phyloP scores from a whole-genome alignment of 2,888 invertebrate genomes.

The Chorisops tibialis region DNA sequence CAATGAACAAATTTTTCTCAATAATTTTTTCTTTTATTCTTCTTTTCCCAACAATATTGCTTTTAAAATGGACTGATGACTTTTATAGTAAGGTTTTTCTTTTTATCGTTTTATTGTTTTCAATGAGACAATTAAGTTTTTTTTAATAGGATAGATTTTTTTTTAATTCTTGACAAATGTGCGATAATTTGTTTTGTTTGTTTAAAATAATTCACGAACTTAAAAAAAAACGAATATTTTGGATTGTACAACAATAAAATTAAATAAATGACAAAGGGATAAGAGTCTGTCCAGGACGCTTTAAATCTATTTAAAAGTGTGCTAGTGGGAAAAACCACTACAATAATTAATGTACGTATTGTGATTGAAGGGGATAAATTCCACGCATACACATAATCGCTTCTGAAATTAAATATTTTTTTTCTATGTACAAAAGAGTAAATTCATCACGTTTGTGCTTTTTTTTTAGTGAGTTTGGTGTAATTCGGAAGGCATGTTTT shows the following conservation, averaged over 20 bases:
- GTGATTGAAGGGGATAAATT: too few relatives aligned
- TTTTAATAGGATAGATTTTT: background rate
- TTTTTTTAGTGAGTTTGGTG: constrained; percentile 10
- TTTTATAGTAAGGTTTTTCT: background rate
- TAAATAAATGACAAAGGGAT: too few relatives aligned
- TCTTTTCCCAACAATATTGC: background rate
- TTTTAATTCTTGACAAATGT: background rate
- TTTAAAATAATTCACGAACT: background rate
- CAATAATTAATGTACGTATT: background rate
- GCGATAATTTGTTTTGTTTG: background rate
- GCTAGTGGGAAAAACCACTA: background rate
- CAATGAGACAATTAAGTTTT: background rate
- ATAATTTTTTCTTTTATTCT: background rate
- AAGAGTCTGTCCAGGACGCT: background rate
- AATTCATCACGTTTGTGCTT: constrained; percentile 13
- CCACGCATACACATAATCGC: too few relatives aligned
- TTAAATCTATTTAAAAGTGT: background rate
- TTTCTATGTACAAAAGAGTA: constrained; percentile 17
- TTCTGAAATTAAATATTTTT: too few relatives aligned
- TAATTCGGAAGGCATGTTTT: constrained; percentile 16
- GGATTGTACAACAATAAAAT: too few relatives aligned
- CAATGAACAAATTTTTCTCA: too few relatives aligned
- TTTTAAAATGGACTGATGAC: too few relatives aligned
- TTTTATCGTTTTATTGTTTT: background rate
- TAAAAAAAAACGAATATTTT: too few relatives aligned